Conservation (phyloP, 2,888 invertebrate genomes). For the Itoplectis maculator region DNA sequence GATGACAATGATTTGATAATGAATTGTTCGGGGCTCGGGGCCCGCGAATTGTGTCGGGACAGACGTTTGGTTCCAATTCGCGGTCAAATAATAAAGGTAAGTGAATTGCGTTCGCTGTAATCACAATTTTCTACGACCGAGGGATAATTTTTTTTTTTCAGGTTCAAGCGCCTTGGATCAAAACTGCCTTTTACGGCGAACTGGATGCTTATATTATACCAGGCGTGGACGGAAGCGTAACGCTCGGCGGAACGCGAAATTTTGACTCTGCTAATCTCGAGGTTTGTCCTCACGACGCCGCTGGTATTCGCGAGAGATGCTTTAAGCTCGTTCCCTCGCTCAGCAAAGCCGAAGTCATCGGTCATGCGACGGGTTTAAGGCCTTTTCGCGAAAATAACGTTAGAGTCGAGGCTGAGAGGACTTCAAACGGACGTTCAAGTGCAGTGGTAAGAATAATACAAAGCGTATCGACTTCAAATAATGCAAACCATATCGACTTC, state of each 20-base stretch:
- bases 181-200: conserved; percentile 94
- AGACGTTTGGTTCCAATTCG: conserved; percentile 91
- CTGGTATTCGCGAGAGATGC: conserved; percentile 92
- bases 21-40: conserved; percentile 95
- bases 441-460: conserved; percentile 75
- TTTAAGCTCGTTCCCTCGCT: conserved; percentile 90
- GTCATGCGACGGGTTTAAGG: conserved; percentile 88
- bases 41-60: conserved; percentile 91
- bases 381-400: conserved; percentile 91
- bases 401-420: conserved; percentile 89
- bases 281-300: conserved; percentile 90
- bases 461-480: too few relatives aligned
- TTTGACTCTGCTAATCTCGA: conserved; percentile 91
- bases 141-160: too few relatives aligned
- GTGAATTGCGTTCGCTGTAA: too few relatives aligned
- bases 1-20: conserved; percentile 90
- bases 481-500: too few relatives aligned
- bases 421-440: conserved; percentile 70
- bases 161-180: conserved; percentile 95
- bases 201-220: conserved; percentile 95
- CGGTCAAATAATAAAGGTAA: conserved; percentile 94
- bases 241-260: conserved; percentile 94
- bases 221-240: conserved; percentile 89
- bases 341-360: conserved; percentile 81
- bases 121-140: too few relatives aligned